Base-by-base conservation (phyloP, 2,797 vertebrate species). In the Tragelaphus eurycerus region DNA sequence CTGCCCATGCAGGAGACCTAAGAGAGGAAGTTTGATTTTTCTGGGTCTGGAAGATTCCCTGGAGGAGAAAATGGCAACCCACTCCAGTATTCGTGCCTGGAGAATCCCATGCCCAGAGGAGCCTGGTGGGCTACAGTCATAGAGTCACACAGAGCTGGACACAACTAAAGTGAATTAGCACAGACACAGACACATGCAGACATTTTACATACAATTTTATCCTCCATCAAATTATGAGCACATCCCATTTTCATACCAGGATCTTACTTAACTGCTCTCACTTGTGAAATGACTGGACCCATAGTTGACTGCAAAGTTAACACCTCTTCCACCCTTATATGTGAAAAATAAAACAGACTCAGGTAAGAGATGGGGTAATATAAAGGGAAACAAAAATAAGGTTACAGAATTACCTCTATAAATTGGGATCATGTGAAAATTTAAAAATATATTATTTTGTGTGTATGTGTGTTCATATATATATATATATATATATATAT, bases 401-500 rank as follows among this genome's bases (percentile, higher is more conserved):
- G 23, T 4, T 25, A 82, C 6, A 52, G 12, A 71, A 84, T 59
- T 16, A 25, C 7, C 31, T 86, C 34, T 64, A 12, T 43, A 54
- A 89, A 57, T 86, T 27, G 54, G 82, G 3, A 17, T 74, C 21
- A 57, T 7, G 11, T 55, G 11, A 57, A 64, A 92, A 82, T 27
- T 81, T 93, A 27, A 79, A 67, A 57, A 19, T 15, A 50, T 19
- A 64, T 14, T 25, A 27, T 82, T 62, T 78, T 57, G 43, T 46
- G 64, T 6, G 4, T 21, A 34, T 67, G 64, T 67, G 17, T 34
- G 1, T 67, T 2, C 17, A 67, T 67, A 7, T 62, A 6, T 17
- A 38, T 23, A 4, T 27, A 1, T 15, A 9, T 0, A 67, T 67
- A 7, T 62, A 6, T 17, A 38, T 23, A 4, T 27, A 1, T 15